phyloP scores from a whole-genome alignment of 1,140 invertebrate species.

The Sycophaga agraensis region DNA sequence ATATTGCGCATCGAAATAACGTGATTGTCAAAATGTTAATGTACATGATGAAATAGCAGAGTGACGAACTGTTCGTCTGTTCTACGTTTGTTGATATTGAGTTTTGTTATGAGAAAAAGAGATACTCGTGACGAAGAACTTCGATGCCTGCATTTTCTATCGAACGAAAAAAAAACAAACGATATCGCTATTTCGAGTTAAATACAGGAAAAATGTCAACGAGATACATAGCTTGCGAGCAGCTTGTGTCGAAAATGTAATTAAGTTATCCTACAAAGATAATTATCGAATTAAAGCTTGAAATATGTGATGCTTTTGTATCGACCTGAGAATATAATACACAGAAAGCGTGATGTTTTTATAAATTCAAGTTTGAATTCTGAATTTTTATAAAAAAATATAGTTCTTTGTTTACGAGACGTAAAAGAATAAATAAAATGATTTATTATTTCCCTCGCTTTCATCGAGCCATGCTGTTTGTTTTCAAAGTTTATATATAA shows the following conservation, averaged over 20 bases:
- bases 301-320: slow-evolving; percentile 29
- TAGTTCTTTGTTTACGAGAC: neutral
- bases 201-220: neutral
- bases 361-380: slow-evolving; percentile 8
- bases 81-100: slow-evolving; percentile 41
- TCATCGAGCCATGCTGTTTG: neutral
- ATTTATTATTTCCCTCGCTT: neutral
- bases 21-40: slow-evolving; percentile 15
- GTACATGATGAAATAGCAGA: neutral
- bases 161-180: slow-evolving; percentile 15
- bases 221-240: slow-evolving; percentile 23
- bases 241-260: slow-evolving; percentile 23
- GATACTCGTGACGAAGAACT: slow-evolving; percentile 15
- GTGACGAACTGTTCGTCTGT: neutral
- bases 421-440: neutral
- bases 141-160: slow-evolving; percentile 26
- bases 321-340: neutral
- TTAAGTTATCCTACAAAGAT: slow-evolving; percentile 16
- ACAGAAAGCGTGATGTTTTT: slow-evolving; percentile 11
- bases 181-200: slow-evolving; percentile 23
- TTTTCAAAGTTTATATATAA: neutral
- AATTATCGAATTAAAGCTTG: slow-evolving; percentile 9
- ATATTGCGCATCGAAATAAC: slow-evolving; percentile 21
- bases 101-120: slow-evolving; percentile 41
- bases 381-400: slow-evolving; percentile 17